Conservation (phyloP, 2,888 invertebrate genomes). For the Zonitis immaculata region DNA sequence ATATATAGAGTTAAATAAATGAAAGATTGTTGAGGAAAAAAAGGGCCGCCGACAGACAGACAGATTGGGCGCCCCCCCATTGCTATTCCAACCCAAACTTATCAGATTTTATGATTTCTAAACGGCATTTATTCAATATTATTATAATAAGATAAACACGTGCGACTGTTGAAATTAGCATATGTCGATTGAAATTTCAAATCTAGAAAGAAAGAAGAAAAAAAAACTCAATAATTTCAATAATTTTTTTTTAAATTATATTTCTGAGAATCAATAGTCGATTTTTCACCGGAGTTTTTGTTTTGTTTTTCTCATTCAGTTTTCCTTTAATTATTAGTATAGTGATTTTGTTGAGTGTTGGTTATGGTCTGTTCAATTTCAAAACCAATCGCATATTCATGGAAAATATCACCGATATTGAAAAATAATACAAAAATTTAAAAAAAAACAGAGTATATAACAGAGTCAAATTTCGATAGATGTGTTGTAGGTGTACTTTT, state of each 20-base stretch:
- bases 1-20: too few relatives aligned
- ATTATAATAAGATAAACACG: too few relatives aligned
- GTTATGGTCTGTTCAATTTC: not conserved
- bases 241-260: too few relatives aligned
- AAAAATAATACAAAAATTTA: not conserved
- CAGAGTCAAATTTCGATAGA: too few relatives aligned
- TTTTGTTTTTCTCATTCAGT: not conserved
- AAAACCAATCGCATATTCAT: conserved; percentile 1
- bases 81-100: not conserved
- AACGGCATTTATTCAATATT: too few relatives aligned
- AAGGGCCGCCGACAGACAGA: not conserved
- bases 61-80: not conserved
- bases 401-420: not conserved
- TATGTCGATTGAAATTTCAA: too few relatives aligned
- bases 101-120: too few relatives aligned
- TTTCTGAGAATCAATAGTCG: not conserved
- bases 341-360: not conserved
- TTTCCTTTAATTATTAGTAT: not conserved
- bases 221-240: too few relatives aligned
- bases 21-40: not conserved
- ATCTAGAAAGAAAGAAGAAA: too few relatives aligned
- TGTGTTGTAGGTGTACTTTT: not conserved
- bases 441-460: too few relatives aligned
- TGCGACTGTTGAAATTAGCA: not conserved
- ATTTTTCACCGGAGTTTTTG: too few relatives aligned